Percentiles rank a stretch among this genome's conserved stretches.
These are phyloP conservation scores for Eptesicus fuscus DNA, from an alignment of 2,113 vertebrate species.

Conservation along the genomic window DNA sequence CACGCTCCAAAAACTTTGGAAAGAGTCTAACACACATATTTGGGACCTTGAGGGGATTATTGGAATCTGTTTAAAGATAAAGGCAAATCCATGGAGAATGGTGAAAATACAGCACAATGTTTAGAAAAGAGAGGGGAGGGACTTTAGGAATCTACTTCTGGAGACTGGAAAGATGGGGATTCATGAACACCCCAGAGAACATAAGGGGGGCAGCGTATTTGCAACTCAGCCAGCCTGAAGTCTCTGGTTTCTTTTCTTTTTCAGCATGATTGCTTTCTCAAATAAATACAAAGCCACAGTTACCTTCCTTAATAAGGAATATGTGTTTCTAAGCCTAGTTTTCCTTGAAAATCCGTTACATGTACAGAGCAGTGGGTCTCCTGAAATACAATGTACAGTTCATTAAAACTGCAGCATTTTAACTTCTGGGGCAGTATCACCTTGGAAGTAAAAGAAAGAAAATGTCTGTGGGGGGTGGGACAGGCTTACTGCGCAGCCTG, in stretches of 20 bases:
- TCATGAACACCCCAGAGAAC: not conserved
- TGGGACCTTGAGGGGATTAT: not conserved
- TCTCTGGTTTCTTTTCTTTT: not conserved
- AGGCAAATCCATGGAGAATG: not conserved
- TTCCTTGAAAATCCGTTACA: not conserved
- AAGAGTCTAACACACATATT: not conserved
- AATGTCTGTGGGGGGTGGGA: not conserved
- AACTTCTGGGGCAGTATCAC: not conserved
- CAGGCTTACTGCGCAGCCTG: not conserved
- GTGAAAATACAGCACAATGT: not conserved
- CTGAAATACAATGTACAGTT: not conserved
- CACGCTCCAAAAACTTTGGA: not conserved
- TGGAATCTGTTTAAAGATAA: slow-evolving; percentile 23
- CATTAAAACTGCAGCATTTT: not conserved
- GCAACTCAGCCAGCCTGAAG: not conserved
- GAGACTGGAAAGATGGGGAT: not conserved
- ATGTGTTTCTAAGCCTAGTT: not conserved
- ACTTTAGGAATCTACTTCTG: not conserved
- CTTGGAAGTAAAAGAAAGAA: not conserved
- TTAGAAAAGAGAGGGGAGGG: not conserved
- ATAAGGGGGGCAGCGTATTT: not conserved
- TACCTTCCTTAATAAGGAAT: not conserved
- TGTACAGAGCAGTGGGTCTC: not conserved
- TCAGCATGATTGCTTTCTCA: not conserved
- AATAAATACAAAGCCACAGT: not conserved